These are phyloP conservation scores for Neuroscelio doddi DNA, from an alignment of 2,888 invertebrate species.

Conservation along the genomic window DNA sequence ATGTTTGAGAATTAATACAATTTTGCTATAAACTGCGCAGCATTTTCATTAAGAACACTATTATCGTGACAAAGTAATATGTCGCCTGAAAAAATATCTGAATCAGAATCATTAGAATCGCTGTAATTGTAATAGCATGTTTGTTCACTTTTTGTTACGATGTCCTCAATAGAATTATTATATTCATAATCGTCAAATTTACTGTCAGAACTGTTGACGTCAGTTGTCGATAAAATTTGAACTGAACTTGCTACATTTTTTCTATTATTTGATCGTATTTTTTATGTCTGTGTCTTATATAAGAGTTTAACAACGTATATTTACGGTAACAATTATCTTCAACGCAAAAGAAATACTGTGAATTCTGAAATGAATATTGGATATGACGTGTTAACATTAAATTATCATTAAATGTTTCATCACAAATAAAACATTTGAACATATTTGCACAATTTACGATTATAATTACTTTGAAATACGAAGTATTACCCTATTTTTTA, in stretches of 20 bases:
- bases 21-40: constrained; percentile 1
- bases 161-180: neutral
- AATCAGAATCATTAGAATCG: constrained; percentile 8
- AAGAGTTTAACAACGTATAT: constrained; percentile 7
- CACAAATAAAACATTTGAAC: neutral
- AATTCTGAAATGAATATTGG: neutral
- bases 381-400: neutral
- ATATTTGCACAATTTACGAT: no score
- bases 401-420: neutral
- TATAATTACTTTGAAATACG: no score
- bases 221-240: no score
- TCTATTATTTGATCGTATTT: no score
- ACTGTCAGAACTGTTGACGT: no score
- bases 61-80: constrained; percentile 1
- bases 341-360: neutral
- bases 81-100: neutral
- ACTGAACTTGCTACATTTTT: no score
- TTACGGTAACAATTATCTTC: constrained; percentile 4
- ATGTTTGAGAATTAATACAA: constrained; percentile 23
- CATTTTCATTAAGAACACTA: neutral
- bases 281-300: constrained; percentile 9
- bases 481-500: no score
- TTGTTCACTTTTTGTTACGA: neutral
- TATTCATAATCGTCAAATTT: neutral
- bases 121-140: neutral